Percentiles rank a stretch among this genome's conserved stretches.
Evolutionary conservation across 2,113 vertebrate genomes (phyloP).

Genomic region (Bubo bubo): DNA sequence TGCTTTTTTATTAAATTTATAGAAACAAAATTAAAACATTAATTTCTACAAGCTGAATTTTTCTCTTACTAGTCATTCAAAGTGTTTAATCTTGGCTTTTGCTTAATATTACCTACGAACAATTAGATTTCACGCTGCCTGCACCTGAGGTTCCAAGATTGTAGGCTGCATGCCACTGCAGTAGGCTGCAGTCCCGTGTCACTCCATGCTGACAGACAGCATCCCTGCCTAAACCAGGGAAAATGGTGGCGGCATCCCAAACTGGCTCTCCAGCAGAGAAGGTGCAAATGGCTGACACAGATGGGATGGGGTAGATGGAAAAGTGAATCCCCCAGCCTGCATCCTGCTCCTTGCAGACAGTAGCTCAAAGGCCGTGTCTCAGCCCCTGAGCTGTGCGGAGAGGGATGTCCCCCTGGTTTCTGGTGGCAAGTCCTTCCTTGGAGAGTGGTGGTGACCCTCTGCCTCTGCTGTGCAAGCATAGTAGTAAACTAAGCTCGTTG

Average conservation of each 20-base stretch:
- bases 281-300: background rate
- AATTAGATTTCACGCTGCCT: background rate
- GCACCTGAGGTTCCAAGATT: background rate
- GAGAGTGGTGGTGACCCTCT: background rate
- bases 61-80: background rate
- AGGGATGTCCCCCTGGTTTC: background rate
- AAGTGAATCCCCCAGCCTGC: background rate
- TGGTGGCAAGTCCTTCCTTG: background rate
- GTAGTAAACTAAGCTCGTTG: background rate
- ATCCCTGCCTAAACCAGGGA: background rate
- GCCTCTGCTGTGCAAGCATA: background rate
- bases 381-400: background rate
- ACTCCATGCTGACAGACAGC: background rate
- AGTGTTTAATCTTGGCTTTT: background rate
- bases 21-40: constrained; percentile 26
- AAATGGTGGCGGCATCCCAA: background rate
- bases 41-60: background rate
- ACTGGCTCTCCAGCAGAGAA: background rate
- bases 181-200: background rate
- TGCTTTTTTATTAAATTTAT: background rate
- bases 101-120: background rate
- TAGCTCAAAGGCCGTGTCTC: background rate
- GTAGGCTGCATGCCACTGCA: background rate
- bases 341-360: background rate
- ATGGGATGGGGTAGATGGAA: background rate